These are phyloP conservation scores for Catharus minimus DNA, from an alignment of 2,113 vertebrate genomes.

Conservation along the genomic window DNA sequence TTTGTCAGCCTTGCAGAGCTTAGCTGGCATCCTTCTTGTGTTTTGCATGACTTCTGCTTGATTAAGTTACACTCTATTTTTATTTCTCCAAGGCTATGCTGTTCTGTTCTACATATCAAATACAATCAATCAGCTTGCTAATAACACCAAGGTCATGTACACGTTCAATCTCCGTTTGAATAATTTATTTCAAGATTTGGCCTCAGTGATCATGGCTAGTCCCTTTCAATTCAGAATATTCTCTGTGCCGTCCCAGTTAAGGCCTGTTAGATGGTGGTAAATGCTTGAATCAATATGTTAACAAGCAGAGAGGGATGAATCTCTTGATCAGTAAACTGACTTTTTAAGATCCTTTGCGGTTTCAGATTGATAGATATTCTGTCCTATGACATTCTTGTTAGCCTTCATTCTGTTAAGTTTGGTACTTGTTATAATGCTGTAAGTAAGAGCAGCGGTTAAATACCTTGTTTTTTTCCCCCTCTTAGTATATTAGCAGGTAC, in stretches of 20 bases:
- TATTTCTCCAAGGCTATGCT: neutral
- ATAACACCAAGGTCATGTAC: neutral
- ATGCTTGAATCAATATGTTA: neutral
- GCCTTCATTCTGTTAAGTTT: neutral
- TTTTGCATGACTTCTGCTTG: neutral
- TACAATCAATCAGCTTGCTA: neutral
- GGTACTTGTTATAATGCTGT: neutral
- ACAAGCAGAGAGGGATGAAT: neutral
- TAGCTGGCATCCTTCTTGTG: neutral
- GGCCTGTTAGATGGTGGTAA: neutral
- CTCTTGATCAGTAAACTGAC: neutral
- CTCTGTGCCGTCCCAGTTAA: neutral
- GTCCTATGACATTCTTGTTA: neutral
- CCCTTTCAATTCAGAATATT: neutral
- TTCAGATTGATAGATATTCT: neutral
- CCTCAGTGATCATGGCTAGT: too few relatives aligned
- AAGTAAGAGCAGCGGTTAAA: neutral
- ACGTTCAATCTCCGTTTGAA: accelerated
- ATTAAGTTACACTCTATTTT: neutral
- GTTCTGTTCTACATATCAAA: neutral
- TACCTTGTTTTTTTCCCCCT: neutral
- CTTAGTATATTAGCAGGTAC: neutral
- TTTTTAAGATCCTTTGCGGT: neutral
- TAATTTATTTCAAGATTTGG: neutral
- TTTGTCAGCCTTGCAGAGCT: neutral